phyloP scores from a whole-genome alignment of 2,888 invertebrate genomes.

The Ochropleura plecta region DNA sequence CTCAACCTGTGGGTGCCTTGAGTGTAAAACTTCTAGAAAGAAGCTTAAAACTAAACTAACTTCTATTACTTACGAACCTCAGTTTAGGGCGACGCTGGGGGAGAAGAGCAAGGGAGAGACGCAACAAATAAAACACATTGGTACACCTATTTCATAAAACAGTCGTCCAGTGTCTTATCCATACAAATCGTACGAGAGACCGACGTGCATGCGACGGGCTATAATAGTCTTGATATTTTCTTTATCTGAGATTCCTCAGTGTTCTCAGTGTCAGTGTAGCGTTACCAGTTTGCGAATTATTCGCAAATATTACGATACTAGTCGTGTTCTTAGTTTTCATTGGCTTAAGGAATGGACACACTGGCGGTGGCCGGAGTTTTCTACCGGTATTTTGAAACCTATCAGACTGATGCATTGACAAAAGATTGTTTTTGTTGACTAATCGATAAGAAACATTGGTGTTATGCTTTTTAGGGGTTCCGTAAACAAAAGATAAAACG shows the following conservation, averaged over 20 bases:
- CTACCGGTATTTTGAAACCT: conserved; percentile 12
- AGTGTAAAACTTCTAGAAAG: too few relatives aligned
- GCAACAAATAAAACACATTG: too few relatives aligned
- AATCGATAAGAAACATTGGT: neutral
- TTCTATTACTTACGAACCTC: too few relatives aligned
- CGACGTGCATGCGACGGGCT: conserved; percentile 87
- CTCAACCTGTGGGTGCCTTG: too few relatives aligned
- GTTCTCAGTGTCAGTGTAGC: conserved; percentile 79
- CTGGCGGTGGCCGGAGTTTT: conserved; percentile 8
- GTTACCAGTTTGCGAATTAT: conserved; percentile 89
- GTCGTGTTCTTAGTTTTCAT: conserved; percentile 72
- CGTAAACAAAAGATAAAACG: too few relatives aligned
- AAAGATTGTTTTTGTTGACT: neutral
- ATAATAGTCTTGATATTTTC: conserved; percentile 90
- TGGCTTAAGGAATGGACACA: conserved; percentile 62
- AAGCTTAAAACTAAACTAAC: too few relatives aligned
- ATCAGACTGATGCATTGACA: neutral
- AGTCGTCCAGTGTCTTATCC: conserved; percentile 65
- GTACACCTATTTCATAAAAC: neutral
- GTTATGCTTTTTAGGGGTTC: neutral
- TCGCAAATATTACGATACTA: conserved; percentile 83
- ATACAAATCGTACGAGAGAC: conserved; percentile 70
- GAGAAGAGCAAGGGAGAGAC: too few relatives aligned
- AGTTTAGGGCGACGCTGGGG: too few relatives aligned
- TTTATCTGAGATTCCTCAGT: conserved; percentile 85